Evolutionary conservation across 2,888 invertebrate genomes (phyloP).

Genomic region (Synanthedon andrenaeformis): DNA sequence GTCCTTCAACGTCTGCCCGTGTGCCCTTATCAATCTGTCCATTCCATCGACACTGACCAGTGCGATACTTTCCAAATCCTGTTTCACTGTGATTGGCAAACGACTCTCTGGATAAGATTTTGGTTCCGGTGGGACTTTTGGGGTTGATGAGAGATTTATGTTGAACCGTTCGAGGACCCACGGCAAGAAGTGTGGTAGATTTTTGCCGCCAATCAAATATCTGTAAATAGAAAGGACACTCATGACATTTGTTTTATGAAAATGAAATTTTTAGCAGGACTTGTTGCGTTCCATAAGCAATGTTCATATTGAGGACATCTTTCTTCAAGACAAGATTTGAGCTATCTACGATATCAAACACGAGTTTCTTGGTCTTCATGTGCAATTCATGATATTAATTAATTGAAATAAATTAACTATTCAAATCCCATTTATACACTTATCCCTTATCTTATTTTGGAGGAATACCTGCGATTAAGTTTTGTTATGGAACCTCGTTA

Average conservation of each 20-base stretch:
- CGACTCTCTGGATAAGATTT: conserved; percentile 76
- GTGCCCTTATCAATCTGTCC: conserved; percentile 88
- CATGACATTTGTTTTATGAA: not conserved
- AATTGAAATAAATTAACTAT: no score
- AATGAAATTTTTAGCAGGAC: no score
- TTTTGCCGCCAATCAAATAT: conserved; percentile 80
- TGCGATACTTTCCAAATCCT: conserved; percentile 63
- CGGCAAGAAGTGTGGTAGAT: conserved; percentile 81
- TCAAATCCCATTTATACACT: no score
- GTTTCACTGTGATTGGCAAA: conserved; percentile 70
- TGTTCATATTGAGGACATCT: no score
- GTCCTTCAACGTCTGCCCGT: conserved; percentile 94
- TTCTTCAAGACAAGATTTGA: no score
- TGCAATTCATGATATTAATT: no score
- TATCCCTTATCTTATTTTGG: no score
- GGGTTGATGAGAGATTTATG: conserved; percentile 62
- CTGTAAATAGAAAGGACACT: conserved; percentile 52
- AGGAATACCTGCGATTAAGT: no score
- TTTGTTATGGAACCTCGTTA: no score
- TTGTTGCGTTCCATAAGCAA: no score
- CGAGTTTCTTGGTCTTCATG: no score
- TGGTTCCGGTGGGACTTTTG: conserved; percentile 67
- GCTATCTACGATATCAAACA: no score
- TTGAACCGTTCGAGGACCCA: conserved; percentile 85
- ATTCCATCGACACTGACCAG: conserved; percentile 73